Conservation (phyloP, 1,140 invertebrate genomes). For the Sweltsa coloradensis region DNA sequence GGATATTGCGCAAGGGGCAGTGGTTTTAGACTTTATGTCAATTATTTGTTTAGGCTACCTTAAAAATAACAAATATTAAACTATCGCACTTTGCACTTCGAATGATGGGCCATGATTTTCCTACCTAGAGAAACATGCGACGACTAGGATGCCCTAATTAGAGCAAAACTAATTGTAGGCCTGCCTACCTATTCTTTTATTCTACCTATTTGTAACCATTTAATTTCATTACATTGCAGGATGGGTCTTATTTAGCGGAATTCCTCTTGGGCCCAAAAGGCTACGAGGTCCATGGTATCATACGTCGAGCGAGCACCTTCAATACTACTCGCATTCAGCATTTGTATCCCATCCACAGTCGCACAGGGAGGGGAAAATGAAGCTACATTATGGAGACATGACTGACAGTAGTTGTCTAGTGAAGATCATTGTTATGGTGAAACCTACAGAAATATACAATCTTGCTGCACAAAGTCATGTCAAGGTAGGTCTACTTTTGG, state of each 20-base stretch:
- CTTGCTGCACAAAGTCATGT: constrained; percentile 99
- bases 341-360: constrained; percentile 81
- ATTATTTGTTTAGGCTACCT: too few species aligned
- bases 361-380: constrained; percentile 76
- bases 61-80: too few species aligned
- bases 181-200: too few species aligned
- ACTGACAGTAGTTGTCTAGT: constrained; percentile 96
- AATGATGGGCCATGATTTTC: too few species aligned
- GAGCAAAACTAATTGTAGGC: too few species aligned
- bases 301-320: constrained; percentile 88
- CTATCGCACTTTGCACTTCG: too few species aligned
- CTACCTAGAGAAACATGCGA: too few species aligned
- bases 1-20: too few species aligned
- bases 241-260: constrained; percentile 98
- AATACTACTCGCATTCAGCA: constrained; percentile 95
- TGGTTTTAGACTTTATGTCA: too few species aligned
- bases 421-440: constrained; percentile 78
- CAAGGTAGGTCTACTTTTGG: constrained; percentile 60
- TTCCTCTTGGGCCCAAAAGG: constrained; percentile 80
- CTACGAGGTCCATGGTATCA: constrained; percentile 93
- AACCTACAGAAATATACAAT: constrained; percentile 96
- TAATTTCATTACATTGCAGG: too few species aligned
- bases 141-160: too few species aligned
- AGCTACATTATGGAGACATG: constrained; percentile 97
- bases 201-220: too few species aligned